Conservation (phyloP, 2,888 invertebrate species). For the Drosophila vallismaia region DNA sequence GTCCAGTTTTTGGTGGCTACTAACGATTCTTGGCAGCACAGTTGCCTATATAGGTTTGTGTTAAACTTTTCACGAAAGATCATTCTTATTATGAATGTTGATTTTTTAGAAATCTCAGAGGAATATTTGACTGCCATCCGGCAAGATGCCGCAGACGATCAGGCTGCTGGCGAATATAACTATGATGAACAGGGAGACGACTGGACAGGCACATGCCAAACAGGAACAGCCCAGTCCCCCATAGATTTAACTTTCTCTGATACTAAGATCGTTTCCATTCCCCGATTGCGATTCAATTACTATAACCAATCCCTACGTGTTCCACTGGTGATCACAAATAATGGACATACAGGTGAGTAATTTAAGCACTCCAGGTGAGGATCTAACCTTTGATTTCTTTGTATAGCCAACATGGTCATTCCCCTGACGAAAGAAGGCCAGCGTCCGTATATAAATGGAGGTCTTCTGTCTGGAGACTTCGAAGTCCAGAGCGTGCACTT, state of each 20-base stretch:
- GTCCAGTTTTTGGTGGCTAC: slow-evolving; percentile 4
- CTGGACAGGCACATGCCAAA: slow-evolving; percentile 54
- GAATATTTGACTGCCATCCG: slow-evolving; percentile 39
- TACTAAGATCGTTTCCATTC: slow-evolving; percentile 37
- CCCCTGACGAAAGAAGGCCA: slow-evolving; percentile 41
- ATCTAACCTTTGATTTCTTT: neutral
- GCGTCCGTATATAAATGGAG: slow-evolving; percentile 66
- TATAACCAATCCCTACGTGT: slow-evolving; percentile 86
- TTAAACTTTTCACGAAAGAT: too few species aligned
- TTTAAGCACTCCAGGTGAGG: neutral
- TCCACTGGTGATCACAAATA: slow-evolving; percentile 87
- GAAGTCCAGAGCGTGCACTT: slow-evolving; percentile 84
- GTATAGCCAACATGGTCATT: slow-evolving; percentile 56
- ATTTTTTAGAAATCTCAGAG: slow-evolving; percentile 27
- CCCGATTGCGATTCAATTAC: slow-evolving; percentile 80
- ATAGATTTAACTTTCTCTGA: slow-evolving; percentile 36
- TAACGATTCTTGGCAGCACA: slow-evolving; percentile 21
- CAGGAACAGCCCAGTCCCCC: slow-evolving; percentile 54
- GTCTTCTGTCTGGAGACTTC: slow-evolving; percentile 55
- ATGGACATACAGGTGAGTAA: slow-evolving; percentile 86
- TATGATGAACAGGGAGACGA: slow-evolving; percentile 62
- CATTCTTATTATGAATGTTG: neutral
- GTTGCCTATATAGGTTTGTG: slow-evolving; percentile 16
- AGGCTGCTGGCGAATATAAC: slow-evolving; percentile 54
- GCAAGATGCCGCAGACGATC: slow-evolving; percentile 27